phyloP scores from a whole-genome alignment of 1,140 invertebrate species.

The Pemphigus obesinymphae region DNA sequence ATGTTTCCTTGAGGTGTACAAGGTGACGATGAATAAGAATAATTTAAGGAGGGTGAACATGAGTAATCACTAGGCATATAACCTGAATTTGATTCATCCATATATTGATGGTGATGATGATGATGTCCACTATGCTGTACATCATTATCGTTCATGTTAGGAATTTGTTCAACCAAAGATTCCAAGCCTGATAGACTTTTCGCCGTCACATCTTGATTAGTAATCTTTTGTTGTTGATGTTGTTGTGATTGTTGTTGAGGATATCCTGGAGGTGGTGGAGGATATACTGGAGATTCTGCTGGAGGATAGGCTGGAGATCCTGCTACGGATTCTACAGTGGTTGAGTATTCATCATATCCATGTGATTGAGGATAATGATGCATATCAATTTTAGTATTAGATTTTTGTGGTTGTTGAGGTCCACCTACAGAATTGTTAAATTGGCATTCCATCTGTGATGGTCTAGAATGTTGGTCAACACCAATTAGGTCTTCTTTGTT shows the following conservation, averaged over 20 bases:
- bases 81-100: conserved; percentile 38
- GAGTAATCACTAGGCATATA: conserved; percentile 45
- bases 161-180: conserved; percentile 85
- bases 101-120: conserved; percentile 38
- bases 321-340: conserved; percentile 46
- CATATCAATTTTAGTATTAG: conserved; percentile 45
- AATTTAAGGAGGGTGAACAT: conserved; percentile 39
- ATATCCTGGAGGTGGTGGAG: conserved; percentile 38
- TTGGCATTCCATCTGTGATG: conserved; percentile 53
- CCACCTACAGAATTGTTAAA: conserved; percentile 51
- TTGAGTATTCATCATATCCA: conserved; percentile 48
- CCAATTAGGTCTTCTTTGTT: conserved; percentile 26
- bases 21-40: conserved; percentile 43
- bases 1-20: conserved; percentile 46
- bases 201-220: conserved; percentile 68
- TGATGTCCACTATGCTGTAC: conserved; percentile 41
- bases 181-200: conserved; percentile 84
- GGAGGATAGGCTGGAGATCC: conserved; percentile 47
- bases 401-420: conserved; percentile 50
- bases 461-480: conserved; percentile 30
- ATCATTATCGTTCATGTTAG: conserved; percentile 71
- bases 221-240: conserved; percentile 36
- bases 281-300: conserved; percentile 44
- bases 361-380: conserved; percentile 44
- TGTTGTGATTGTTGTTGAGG: conserved; percentile 5